A percentile compares a stretch with the other conserved stretches of the same genome.
Evolutionary conservation across 2,113 vertebrate species (phyloP).

Genomic region (Tragelaphus imberbis): DNA sequence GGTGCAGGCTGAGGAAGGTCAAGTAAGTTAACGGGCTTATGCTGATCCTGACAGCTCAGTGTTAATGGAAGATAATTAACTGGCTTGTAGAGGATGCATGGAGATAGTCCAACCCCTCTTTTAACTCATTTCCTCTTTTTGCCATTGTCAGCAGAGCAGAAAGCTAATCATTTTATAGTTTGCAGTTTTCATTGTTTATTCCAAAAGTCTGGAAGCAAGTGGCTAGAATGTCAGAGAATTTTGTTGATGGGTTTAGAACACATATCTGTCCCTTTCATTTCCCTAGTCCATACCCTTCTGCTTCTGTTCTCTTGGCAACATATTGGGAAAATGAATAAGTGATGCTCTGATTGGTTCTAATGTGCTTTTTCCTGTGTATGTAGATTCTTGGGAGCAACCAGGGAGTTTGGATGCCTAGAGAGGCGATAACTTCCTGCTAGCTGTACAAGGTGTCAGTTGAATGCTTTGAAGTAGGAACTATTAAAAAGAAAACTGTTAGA

Average conservation of each 20-base stretch:
- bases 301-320: not conserved
- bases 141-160: conserved; percentile 56
- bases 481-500: not conserved
- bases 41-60: conserved; percentile 71
- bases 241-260: not conserved
- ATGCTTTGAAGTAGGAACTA: not conserved
- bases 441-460: not conserved
- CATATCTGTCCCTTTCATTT: not conserved
- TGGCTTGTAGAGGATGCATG: conserved; percentile 43
- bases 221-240: not conserved
- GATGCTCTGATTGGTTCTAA: not conserved
- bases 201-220: not conserved
- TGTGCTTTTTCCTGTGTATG: not conserved
- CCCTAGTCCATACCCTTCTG: not conserved
- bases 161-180: conserved; percentile 33
- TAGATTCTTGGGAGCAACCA: not conserved
- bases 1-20: conserved; percentile 71
- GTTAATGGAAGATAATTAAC: conserved; percentile 68
- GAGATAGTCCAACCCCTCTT: conserved; percentile 55
- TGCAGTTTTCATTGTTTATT: conserved; percentile 25
- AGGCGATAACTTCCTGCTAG: not conserved
- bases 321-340: not conserved
- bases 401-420: not conserved
- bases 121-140: conserved; percentile 57
- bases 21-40: conserved; percentile 66